These are phyloP conservation scores for Triplophysa rosa DNA, from an alignment of 2,113 vertebrate genomes.

Conservation along the genomic window DNA sequence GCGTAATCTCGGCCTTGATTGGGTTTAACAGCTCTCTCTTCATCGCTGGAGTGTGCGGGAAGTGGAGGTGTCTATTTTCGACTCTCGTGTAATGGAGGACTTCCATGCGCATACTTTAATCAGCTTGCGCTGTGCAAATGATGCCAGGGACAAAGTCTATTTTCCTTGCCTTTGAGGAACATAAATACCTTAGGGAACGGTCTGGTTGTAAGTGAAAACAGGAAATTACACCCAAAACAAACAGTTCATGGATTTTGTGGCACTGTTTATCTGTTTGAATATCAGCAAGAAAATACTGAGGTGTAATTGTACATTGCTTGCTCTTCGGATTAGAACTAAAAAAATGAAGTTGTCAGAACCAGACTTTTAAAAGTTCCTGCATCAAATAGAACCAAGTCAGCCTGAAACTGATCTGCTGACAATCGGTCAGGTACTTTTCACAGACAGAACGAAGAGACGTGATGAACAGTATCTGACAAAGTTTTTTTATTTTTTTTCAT, in stretches of 20 bases:
- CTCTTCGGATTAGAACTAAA: neutral
- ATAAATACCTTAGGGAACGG: constrained; percentile 15
- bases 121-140: constrained; percentile 20
- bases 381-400: too few relatives aligned
- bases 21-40: constrained; percentile 45
- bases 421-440: too few relatives aligned
- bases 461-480: too few relatives aligned
- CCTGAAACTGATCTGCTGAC: too few relatives aligned
- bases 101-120: constrained; percentile 33
- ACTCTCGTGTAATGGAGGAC: constrained; percentile 34
- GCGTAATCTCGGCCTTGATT: constrained; percentile 39
- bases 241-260: constrained; percentile 13
- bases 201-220: constrained; percentile 27
- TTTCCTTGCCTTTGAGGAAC: constrained; percentile 25
- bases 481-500: too few relatives aligned
- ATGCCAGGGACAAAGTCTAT: constrained; percentile 2
- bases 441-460: too few relatives aligned
- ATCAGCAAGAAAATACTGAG: neutral
- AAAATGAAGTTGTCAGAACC: too few relatives aligned
- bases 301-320: neutral
- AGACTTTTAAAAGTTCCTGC: too few relatives aligned
- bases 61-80: constrained; percentile 47
- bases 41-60: constrained; percentile 41
- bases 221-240: constrained; percentile 39
- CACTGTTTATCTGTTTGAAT: constrained; percentile 18